Evolutionary conservation across 2,888 invertebrate genomes (phyloP), one percentile per base, ranked within the genome.

Genomic region (Pammene aurita): DNA sequence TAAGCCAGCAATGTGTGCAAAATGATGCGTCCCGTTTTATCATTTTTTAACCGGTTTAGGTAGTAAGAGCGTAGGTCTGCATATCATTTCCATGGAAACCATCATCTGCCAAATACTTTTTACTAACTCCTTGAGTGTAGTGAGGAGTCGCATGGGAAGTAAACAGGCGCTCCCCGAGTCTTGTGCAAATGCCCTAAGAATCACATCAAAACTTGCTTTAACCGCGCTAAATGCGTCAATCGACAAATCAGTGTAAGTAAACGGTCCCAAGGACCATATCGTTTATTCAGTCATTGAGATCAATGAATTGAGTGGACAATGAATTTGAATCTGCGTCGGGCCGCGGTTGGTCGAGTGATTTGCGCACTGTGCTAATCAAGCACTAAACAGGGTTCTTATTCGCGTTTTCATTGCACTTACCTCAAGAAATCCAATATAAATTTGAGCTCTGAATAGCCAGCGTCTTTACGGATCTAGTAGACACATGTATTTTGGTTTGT

Each of bases 301-400:
- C 84, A 80, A 77, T 82, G 80, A 79, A 78, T 75, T 41, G 56
- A 67, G 57, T 62, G 74, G 77, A 73, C 87, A 89, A 92, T 92
- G 89, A 90, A 86, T 87, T 86, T 85, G 86, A 90, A 91, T 90
- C 81, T 84, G 77, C 74, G 77, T 75, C 72, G 73, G 60, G 65
- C 74, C 74, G 77, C 76, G 74, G 69, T 71, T 70, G 76, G 70
- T 56, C 73, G 78, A 84, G 78, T 84, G 86, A 84, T 90, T 90
- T 87, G 90, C 90, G 84, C 85, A 89, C 87, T 84, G 84, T 84
- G 90, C 89, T 92, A 91, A 92, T 90, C 85, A 90, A 89, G 87
- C 88, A 85, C 88, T 91, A 91, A 90, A 91, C 83, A 86, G 13
- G 13, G 34, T 34, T 26, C 34, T 26, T 54, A 54, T 54, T 54